Evolutionary conservation across 2,797 vertebrate genomes (phyloP).

Genomic region (Pseudochaenichthys georgianus): DNA sequence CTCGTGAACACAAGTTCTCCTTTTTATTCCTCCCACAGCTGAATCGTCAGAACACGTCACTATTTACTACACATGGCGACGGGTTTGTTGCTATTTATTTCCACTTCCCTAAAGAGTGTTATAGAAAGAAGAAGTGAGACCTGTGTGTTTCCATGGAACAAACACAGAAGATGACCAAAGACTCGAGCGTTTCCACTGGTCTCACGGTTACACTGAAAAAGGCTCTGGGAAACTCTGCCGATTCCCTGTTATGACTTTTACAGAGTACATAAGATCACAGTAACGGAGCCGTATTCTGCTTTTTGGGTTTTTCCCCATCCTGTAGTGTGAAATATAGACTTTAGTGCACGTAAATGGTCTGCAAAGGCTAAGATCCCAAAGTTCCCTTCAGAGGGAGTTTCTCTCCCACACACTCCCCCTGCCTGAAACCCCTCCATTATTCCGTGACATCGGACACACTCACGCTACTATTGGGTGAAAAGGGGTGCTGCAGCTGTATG

Average conservation of each 20-base stretch:
- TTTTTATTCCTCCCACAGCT: not conserved
- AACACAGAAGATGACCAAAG: constrained; percentile 12
- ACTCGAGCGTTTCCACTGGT: constrained; percentile 41
- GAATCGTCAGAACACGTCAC: not conserved
- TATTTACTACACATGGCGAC: constrained; percentile 45
- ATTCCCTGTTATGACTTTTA: not conserved
- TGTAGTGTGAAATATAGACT: too few species aligned
- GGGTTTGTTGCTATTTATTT: constrained; percentile 12
- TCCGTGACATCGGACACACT: too few species aligned
- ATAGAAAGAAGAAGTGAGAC: constrained; percentile 61
- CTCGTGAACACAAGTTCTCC: not conserved
- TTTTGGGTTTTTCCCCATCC: too few species aligned
- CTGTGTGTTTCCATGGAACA: constrained; percentile 38
- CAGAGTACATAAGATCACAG: not conserved
- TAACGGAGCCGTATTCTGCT: too few species aligned
- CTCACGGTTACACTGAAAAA: constrained; percentile 27
- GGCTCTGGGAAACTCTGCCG: not conserved
- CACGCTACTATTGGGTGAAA: too few species aligned
- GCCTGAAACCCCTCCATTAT: too few species aligned
- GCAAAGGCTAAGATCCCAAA: too few species aligned
- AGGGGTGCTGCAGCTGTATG: too few species aligned
- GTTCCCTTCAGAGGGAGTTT: too few species aligned
- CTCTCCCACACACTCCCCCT: too few species aligned
- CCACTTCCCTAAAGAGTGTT: constrained; percentile 48
- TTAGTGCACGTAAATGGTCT: too few species aligned